Evolutionary conservation across 37 sponge, comb jelly and placozoan species (phyloP).

Genomic region (Geodia barretti): DNA sequence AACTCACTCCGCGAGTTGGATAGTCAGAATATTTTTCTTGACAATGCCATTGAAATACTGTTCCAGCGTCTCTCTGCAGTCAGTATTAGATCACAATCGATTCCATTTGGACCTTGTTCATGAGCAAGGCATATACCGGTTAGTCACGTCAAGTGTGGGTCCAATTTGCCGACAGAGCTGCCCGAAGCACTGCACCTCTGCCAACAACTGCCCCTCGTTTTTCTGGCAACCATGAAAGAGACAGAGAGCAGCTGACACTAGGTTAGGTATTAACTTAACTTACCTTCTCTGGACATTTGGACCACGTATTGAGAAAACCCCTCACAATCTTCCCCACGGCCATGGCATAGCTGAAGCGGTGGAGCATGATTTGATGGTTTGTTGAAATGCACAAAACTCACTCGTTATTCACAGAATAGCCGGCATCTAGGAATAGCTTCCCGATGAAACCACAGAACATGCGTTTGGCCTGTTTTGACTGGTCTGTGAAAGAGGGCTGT

Average conservation of each 20-base stretch:
- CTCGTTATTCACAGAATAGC: not conserved
- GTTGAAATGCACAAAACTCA: too few species aligned
- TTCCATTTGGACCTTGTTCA: not conserved
- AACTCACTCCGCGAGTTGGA: not conserved
- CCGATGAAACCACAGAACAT: not conserved
- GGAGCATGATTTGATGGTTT: too few species aligned
- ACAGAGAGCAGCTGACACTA: too few species aligned
- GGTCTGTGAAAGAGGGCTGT: not conserved
- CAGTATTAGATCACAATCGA: not conserved
- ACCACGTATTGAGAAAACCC: not conserved
- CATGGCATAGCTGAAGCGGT: not conserved
- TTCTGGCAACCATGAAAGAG: too few species aligned
- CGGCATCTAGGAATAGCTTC: not conserved
- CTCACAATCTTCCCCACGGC: not conserved
- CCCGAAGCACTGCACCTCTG: conserved; percentile 37
- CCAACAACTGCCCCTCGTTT: not conserved
- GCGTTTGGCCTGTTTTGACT: not conserved
- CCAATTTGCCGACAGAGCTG: conserved; percentile 29
- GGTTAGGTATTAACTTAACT: not conserved
- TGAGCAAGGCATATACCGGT: not conserved
- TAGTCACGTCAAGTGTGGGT: not conserved
- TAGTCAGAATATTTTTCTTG: not conserved
- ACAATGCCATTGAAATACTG: not conserved
- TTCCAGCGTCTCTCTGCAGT: not conserved
- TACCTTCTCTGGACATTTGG: not conserved